Evolutionary conservation across 2,113 vertebrate species (phyloP).

Genomic region (Actinemys pallida): DNA sequence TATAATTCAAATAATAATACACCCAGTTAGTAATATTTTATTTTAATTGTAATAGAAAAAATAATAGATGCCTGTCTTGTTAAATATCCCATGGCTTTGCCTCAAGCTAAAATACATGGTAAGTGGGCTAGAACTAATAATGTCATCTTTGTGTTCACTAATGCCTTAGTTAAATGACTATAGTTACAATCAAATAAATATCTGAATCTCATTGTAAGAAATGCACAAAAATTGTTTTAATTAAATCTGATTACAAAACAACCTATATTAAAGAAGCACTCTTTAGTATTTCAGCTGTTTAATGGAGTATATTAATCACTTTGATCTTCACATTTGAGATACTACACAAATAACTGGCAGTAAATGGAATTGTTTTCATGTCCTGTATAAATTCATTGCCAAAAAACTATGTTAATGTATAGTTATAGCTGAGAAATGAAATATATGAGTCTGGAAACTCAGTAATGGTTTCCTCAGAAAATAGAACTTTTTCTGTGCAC

Average conservation of each 20-base stretch:
- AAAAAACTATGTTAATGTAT: not conserved
- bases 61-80: not conserved
- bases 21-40: not conserved
- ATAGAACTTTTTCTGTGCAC: not conserved
- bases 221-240: constrained; percentile 66
- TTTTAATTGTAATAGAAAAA: constrained; percentile 31
- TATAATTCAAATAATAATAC: not conserved
- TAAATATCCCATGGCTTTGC: constrained; percentile 56
- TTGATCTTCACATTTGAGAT: constrained; percentile 55
- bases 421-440: constrained; percentile 50
- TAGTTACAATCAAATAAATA: constrained; percentile 72
- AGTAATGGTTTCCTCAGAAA: not conserved
- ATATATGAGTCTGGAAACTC: constrained; percentile 40
- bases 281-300: constrained; percentile 43
- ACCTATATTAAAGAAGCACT: constrained; percentile 40
- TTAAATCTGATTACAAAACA: constrained; percentile 69
- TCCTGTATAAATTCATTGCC: constrained; percentile 28
- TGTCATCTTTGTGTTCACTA: constrained; percentile 64
- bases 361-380: constrained; percentile 45
- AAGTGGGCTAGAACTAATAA: constrained; percentile 62
- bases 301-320: constrained; percentile 70
- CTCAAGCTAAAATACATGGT: constrained; percentile 34
- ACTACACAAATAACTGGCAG: constrained; percentile 48
- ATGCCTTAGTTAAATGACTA: constrained; percentile 71
- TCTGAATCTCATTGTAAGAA: constrained; percentile 60